Evolutionary conservation across 1,140 invertebrate species (phyloP).

Genomic region (Trachymyrmex cornetzi): DNA sequence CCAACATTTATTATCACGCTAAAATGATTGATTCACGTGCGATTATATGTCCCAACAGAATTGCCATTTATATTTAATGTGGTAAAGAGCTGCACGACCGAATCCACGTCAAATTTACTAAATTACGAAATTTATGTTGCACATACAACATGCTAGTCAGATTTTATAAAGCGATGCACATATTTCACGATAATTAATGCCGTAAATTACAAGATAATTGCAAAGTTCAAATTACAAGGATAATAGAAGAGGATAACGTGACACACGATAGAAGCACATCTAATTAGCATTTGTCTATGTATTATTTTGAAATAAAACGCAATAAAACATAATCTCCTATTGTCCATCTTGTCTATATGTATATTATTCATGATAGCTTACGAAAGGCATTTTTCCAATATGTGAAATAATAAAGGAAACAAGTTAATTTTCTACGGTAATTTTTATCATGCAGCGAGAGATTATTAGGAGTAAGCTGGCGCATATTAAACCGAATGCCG

Average conservation of each 20-base stretch:
- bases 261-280: background rate
- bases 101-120: conserved; percentile 55
- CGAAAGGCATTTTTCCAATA: background rate
- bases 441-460: conserved; percentile 7
- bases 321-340: background rate
- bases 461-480: conserved; percentile 29
- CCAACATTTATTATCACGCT: conserved; percentile 53
- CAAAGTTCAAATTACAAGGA: conserved; percentile 32
- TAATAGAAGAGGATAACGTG: background rate
- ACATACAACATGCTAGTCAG: background rate
- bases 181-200: conserved; percentile 43
- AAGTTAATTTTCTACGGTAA: conserved; percentile 28
- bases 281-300: conserved; percentile 14
- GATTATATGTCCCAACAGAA: conserved; percentile 47
- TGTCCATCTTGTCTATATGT: background rate
- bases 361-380: background rate
- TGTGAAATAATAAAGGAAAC: conserved; percentile 14
- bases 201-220: conserved; percentile 22
- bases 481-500: conserved; percentile 51
- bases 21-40: conserved; percentile 57
- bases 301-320: background rate
- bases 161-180: conserved; percentile 39
- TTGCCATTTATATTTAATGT: conserved; percentile 56
- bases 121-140: conserved; percentile 36
- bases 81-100: conserved; percentile 26